Base-by-base conservation (phyloP, 1,140 invertebrate genomes). In the Theocolax elegans region DNA sequence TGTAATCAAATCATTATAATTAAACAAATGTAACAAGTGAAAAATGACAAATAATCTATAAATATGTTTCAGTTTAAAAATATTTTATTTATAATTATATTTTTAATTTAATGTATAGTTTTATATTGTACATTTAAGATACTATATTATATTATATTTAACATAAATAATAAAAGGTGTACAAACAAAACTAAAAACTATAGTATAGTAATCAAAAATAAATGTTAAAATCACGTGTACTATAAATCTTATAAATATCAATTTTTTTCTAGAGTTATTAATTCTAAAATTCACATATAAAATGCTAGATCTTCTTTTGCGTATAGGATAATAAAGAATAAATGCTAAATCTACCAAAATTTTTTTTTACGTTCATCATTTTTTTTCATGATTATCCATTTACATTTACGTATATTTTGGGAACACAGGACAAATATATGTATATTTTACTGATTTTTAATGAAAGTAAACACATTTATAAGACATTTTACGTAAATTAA, bases 91-190 rank as follows among this genome's bases (percentile, higher is more conserved):
- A 35, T 17, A 15, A n/a, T 29, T 53, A n/a, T n/a, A n/a, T 15
- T 60, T 46, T 48, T 48, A 31, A 21, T 25, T 62, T 62, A 48
- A 48, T 31, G 21, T 51, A 40, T 23, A 13, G 51, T 51, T 64
- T 62, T 49, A 62, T 62, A 29, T 19, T 48, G 31, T 48, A 62
- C 44, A 48, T 46, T 60, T 60, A 60, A 44, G n/a, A n/a, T n/a
- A n/a, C n/a, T n/a, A n/a, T n/a, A n/a, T n/a, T n/a, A n/a, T n/a
- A n/a, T n/a, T n/a, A n/a, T n/a, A n/a, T n/a, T n/a, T n/a, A n/a
- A n/a, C n/a, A n/a, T n/a, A n/a, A n/a, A 17, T 44, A 44, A 42
- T 25, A 46, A 38, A 38, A 64, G 19, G 23, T 10, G 12, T 15
- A 23, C 29, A n/a, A 49, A 31, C 48, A 35, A 17, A 35, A 38